phyloP scores from a whole-genome alignment of 2,797 vertebrate genomes.

The Enteromius fasciolatus region DNA sequence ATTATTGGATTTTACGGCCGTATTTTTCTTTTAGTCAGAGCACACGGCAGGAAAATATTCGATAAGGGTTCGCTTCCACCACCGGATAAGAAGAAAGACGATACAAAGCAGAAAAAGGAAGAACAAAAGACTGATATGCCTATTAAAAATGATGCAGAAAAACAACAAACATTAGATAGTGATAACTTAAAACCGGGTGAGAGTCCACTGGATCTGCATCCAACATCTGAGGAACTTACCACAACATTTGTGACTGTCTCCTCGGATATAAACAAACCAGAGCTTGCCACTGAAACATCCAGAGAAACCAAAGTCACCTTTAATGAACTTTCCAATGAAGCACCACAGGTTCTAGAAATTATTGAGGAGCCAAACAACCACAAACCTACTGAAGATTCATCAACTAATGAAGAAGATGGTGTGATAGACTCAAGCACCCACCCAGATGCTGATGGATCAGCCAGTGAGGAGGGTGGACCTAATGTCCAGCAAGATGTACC shows the following conservation, averaged over 20 bases:
- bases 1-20: conserved; percentile 74
- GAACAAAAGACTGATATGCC: conserved; percentile 1
- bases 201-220: neutral
- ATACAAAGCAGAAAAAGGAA: conserved; percentile 37
- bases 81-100: conserved; percentile 45
- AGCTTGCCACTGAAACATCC: neutral
- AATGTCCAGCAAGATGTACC: no score
- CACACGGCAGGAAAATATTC: conserved; percentile 78
- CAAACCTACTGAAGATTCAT: neutral
- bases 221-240: conserved; percentile 5
- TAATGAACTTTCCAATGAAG: conserved; percentile 18
- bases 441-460: neutral
- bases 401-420: neutral
- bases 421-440: neutral
- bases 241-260: neutral
- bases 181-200: conserved; percentile 24
- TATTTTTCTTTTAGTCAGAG: conserved; percentile 74
- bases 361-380: neutral
- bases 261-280: neutral
- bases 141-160: neutral
- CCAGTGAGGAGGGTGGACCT: neutral
- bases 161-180: neutral
- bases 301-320: conserved; percentile 17
- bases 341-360: neutral
- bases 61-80: conserved; percentile 68